Evolutionary conservation across 2,888 invertebrate genomes (phyloP), one percentile per base, ranked within the genome.

Genomic region (Lamproptera curius): DNA sequence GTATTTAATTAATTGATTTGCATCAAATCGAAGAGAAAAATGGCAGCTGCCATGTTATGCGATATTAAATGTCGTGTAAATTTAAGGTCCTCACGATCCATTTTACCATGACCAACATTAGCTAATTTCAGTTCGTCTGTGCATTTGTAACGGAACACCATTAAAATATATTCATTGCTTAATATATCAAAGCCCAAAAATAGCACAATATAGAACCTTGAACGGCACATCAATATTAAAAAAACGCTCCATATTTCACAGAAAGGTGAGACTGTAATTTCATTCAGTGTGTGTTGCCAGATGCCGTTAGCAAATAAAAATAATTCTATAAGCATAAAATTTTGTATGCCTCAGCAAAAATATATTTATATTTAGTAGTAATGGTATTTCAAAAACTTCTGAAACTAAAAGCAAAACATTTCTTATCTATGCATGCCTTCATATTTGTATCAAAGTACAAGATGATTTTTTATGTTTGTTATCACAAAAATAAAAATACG

Each of bases 241-340:
- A 65, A 48, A 43, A 45, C 67, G 59, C 59, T 68, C 62, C 67
- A 51, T 66, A 55, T 67, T 76, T 80, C 80, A 75, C 74, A 76
- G 67, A 75, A 70, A 76, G 68, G 70, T 62, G 52, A 57, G 57
- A 50, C 63, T 50, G 60, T 70, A 67, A 68, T 74, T 73, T 65
- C 63, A 77, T 79, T 76, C 76, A 69, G 51, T 54, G 53, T 59
- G 65, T 72, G 79, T 70, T 68, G 63, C 55, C 66, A 56, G 62
- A 65, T 61, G 67, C 77, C 73, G 78, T 82, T 81, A 73, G 69
- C 68, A 64, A 72, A 76, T 76, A 62, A 60, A n/a, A n/a, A n/a
- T n/a, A n/a, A n/a, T n/a, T n/a, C n/a, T n/a, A n/a, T n/a, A n/a
- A n/a, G n/a, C n/a, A n/a, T n/a, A n/a, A n/a, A n/a, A n/a, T n/a